Evolutionary conservation across 2,797 vertebrate genomes (phyloP).

Genomic region (Megalops cyprinoides): DNA sequence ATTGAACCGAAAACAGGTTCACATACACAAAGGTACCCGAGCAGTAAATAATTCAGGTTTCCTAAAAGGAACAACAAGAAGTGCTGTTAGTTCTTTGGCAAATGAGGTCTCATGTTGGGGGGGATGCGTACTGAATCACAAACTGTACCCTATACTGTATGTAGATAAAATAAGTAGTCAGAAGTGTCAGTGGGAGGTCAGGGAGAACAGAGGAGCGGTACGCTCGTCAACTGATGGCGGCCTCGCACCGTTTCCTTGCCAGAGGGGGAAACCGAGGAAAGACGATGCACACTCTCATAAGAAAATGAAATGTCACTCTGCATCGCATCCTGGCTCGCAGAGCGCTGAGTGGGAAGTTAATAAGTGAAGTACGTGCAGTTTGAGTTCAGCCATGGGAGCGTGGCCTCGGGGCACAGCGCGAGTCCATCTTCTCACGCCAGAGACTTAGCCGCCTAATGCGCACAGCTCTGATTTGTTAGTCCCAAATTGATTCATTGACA

Average conservation of each 20-base stretch:
- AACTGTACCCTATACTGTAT: not conserved
- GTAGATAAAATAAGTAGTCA: not conserved
- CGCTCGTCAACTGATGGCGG: not conserved
- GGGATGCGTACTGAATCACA: not conserved
- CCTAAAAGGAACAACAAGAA: not conserved
- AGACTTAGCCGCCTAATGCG: conserved; percentile 22
- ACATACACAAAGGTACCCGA: not conserved
- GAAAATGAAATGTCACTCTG: conserved; percentile 28
- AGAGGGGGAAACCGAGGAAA: not conserved
- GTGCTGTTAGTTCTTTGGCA: not conserved
- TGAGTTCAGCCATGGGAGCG: conserved; percentile 8
- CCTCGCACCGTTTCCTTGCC: not conserved
- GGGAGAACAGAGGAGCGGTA: not conserved
- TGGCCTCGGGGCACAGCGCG: not conserved
- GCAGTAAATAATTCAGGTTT: not conserved
- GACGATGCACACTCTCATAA: conserved; percentile 2
- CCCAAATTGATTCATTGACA: conserved; percentile 38
- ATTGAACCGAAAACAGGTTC: not conserved
- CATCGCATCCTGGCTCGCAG: not conserved
- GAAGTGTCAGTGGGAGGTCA: conserved; percentile 6
- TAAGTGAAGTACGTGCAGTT: not conserved
- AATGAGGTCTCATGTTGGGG: not conserved
- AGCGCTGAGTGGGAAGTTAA: not conserved
- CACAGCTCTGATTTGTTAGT: conserved; percentile 33
- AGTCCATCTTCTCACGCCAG: conserved; percentile 22